phyloP scores from a whole-genome alignment of 1,140 invertebrate species.

The Apis mellifera region Amel_HAv3.1 CM009943.2:4867001-4867500 shows the following conservation, averaged over 20 bases:
- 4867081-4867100: not conserved
- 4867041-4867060: slow-evolving; percentile 30
- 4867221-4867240: slow-evolving; percentile 31
- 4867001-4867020: slow-evolving; percentile 46
- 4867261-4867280: not conserved
- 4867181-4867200: slow-evolving; percentile 28
- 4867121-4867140: slow-evolving; percentile 44
- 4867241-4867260: not conserved
- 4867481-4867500: not conserved
- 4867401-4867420: not conserved
- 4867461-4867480: not conserved
- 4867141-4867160: slow-evolving; percentile 61
- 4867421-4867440: not conserved
- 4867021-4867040: slow-evolving; percentile 26
- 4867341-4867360: not conserved
- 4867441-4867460: slow-evolving; percentile 3
- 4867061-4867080: not conserved
- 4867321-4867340: not conserved
- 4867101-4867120: slow-evolving; percentile 45
- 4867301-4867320: not conserved
- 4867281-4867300: too few relatives aligned
- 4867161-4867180: slow-evolving; percentile 70
- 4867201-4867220: slow-evolving; percentile 13
- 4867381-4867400: not conserved
- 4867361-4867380: not conserved